phyloP scores from a whole-genome alignment of 1,140 invertebrate species.

The Nasonia giraulti region DNA sequence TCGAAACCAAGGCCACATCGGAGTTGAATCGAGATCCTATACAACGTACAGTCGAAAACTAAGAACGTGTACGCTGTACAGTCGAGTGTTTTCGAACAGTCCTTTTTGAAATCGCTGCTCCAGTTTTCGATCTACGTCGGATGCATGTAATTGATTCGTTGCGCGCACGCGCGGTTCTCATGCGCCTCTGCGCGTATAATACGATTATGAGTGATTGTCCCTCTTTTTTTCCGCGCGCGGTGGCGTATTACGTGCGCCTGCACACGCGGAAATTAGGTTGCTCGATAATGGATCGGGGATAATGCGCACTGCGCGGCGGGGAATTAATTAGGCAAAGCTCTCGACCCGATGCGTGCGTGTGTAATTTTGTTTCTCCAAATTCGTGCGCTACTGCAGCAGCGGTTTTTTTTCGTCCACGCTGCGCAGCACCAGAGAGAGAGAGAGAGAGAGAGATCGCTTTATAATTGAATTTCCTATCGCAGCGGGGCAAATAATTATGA shows the following conservation, averaged over 20 bases:
- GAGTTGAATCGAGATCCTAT: not conserved
- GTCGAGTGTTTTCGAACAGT: no score
- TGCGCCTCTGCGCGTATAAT: no score
- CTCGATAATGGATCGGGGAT: conserved; percentile 18
- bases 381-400: no score
- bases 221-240: not conserved
- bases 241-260: not conserved
- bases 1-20: not conserved
- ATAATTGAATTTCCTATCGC: no score
- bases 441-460: no score
- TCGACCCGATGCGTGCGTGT: not conserved
- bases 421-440: no score
- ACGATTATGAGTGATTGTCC: not conserved
- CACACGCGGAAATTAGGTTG: conserved; percentile 16
- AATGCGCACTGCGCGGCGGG: not conserved
- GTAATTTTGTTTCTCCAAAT: not conserved
- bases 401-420: no score
- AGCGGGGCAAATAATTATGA: no score
- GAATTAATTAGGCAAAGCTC: conserved; percentile 5
- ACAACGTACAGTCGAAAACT: no score
- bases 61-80: no score
- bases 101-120: not conserved
- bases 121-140: not conserved
- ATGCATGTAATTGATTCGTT: conserved; percentile 16
- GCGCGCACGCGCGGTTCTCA: conserved; percentile 1